Percentiles rank a stretch among this genome's conserved stretches.
These are phyloP conservation scores for Cyphomyrmex costatus DNA, from an alignment of 1,140 invertebrate species.

Conservation along the genomic window DNA sequence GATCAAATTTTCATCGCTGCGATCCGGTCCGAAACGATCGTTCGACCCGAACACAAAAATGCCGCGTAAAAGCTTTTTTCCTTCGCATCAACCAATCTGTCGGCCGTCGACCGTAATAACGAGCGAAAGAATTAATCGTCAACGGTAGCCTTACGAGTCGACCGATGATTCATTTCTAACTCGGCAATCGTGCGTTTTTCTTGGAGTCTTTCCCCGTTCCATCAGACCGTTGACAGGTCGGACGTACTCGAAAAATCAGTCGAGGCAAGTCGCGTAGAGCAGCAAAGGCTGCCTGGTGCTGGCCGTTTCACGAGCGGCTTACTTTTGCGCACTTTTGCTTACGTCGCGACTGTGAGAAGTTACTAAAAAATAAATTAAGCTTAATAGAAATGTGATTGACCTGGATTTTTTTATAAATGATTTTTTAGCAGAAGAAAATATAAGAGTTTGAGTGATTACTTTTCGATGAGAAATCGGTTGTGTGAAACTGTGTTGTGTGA, in stretches of 20 bases:
- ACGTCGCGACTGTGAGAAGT: constrained; percentile 22
- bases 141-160: background rate
- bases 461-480: background rate
- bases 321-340: constrained; percentile 25
- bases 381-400: background rate
- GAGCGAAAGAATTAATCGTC: constrained; percentile 54
- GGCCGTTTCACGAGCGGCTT: constrained; percentile 11
- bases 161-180: constrained; percentile 48
- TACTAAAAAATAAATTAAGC: constrained; percentile 34
- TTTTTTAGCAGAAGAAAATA: background rate
- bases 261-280: constrained; percentile 19
- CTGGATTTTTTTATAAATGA: background rate
- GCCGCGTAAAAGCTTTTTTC: constrained; percentile 55
- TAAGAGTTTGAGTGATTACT: background rate
- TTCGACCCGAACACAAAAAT: constrained; percentile 25
- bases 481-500: background rate
- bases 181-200: constrained; percentile 48
- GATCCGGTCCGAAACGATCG: constrained; percentile 3
- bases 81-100: constrained; percentile 36
- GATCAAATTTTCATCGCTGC: constrained; percentile 45
- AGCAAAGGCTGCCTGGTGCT: background rate
- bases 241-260: constrained; percentile 48
- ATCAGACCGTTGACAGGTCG: constrained; percentile 46
- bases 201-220: constrained; percentile 55
- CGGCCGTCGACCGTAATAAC: constrained; percentile 55